Evolutionary conservation across 2,113 vertebrate species (phyloP), one percentile per base, ranked within the genome.

Genomic region (Sylvicapra grimmia): DNA sequence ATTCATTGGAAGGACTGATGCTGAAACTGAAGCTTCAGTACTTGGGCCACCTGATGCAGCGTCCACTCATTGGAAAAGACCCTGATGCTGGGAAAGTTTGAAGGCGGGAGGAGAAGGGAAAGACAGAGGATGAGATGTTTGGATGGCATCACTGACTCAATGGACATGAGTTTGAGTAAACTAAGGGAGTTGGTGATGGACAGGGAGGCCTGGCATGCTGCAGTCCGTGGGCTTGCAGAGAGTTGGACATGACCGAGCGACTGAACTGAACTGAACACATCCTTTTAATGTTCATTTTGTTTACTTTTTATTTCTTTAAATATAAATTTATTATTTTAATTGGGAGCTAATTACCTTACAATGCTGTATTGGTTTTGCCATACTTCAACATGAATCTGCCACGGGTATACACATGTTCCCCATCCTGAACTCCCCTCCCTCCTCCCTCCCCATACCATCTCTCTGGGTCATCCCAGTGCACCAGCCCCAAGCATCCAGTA

Each of bases 191-290:
- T 68, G 65, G 1, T 68, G 18, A 21, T 36, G 33, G n/a, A 68
- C n/a, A 68, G n/a, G 9, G 18, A 36, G 65, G 9, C 65, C 63
- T 21, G 2, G n/a, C n/a, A 36, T 36, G 18, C n/a, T 68, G 33
- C 18, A 68, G 18, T 68, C 33, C 0, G 0, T 36, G 18, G 4
- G 9, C 33, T 68, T 0, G 0, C 65, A 36, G 65, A 65, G 6
- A 68, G 65, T 68, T 5, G 2, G 65, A 68, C 9, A 36, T n/a
- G n/a, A 68, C 33, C 5, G 9, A 36, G n/a, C 0, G 2, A 36
- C 65, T 68, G n/a, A 68, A 68, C 33, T 19, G 8, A 68, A 68
- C 9, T 36, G n/a, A 68, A 11, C 65, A 68, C n/a, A 36, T 68
- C 33, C n/a, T 68, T 80, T 56, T 49, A 27, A 63, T 31, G 14